Conservation (phyloP, 2,113 vertebrate genomes). For the Engystomops pustulosus region DNA sequence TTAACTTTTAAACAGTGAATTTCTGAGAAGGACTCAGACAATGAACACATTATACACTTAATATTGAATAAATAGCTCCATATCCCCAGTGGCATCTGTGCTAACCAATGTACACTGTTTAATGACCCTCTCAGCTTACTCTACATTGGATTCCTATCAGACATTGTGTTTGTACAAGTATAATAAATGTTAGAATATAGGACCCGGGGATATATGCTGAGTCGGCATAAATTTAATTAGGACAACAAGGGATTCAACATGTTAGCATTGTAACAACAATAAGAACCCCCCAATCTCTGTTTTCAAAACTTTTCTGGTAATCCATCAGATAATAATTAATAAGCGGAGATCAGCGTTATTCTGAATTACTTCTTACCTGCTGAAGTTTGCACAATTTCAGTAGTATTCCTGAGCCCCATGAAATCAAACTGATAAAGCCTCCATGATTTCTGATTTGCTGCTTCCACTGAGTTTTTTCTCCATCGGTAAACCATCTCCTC, state of each 20-base stretch:
- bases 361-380: constrained; percentile 69
- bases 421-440: constrained; percentile 81
- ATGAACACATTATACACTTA: neutral
- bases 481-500: constrained; percentile 77
- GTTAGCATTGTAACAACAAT: too few relatives aligned
- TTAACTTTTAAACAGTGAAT: neutral
- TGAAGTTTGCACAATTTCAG: constrained; percentile 70
- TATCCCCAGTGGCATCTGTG: neutral
- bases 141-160: neutral
- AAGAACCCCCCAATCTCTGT: too few relatives aligned
- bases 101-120: neutral
- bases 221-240: neutral
- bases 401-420: constrained; percentile 75
- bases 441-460: constrained; percentile 77
- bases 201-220: neutral
- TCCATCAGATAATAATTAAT: too few relatives aligned
- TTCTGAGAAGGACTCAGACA: neutral
- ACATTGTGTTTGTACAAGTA: neutral
- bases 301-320: too few relatives aligned
- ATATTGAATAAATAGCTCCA: neutral
- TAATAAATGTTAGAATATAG: neutral
- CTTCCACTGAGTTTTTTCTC: constrained; percentile 75
- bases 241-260: neutral
- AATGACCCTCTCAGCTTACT: neutral
- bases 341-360: too few relatives aligned